Evolutionary conservation across 2,888 invertebrate genomes (phyloP), one percentile per base, ranked within the genome.

Genomic region (Marasmarcha lunaedactyla): DNA sequence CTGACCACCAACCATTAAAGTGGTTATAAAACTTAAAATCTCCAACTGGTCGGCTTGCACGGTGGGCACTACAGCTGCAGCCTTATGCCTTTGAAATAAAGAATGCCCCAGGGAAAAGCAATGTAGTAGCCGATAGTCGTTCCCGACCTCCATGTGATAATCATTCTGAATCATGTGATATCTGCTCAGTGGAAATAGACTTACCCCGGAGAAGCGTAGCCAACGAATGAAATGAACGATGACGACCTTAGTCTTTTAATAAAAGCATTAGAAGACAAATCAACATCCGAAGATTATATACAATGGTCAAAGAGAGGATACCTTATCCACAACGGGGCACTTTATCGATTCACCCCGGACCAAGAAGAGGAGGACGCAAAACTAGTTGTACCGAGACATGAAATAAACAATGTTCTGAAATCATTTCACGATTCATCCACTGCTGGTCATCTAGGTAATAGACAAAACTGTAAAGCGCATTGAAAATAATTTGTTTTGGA

Each of bases 41-140:
- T 1, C 46, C 46, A 2, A 35, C 40, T 1, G 42, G 44, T n/a
- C 9, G 42, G 6, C 39, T 45, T 30, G 45, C 45, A 5, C 33
- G 45, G 27, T 45, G 45, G 45, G 44, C 44, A 10, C 33, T 44
- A 14, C 40, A 33, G 14, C 26, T 44, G 3, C 44, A 44, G 15
- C 15, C 43, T 1, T 46, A 30, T 15, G 35, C 43, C 10, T 27
- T 44, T 1, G 33, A 26, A 5, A 42, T 46, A 4, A 33, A 42
- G 20, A 42, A 44, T 13, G 12, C 12, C 1, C 33, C 40, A 4
- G 46, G 46, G 1, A 37, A 20, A 39, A 35, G 30, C 1, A 46
- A 46, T 36, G 36, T 41, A 1, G 42, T 46, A 9, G 46, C 43
- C 9, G 46, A 46, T 13, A 30, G 9, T 9, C 14, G 35, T 3